phyloP scores from a whole-genome alignment of 2,113 vertebrate genomes.

The Python bivittatus region DNA sequence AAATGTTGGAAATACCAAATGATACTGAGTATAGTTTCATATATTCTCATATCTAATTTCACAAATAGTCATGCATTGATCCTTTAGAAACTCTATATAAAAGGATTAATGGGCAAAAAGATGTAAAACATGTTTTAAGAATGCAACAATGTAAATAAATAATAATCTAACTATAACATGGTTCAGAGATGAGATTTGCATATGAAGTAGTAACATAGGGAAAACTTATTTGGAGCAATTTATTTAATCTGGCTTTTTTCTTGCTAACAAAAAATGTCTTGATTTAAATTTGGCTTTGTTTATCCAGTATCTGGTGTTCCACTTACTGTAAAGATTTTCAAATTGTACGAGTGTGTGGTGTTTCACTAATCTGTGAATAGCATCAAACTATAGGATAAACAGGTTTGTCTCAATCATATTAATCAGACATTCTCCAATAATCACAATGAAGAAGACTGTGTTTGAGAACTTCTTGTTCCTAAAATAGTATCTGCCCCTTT shows the following conservation, averaged over 20 bases:
- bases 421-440: neutral
- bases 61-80: neutral
- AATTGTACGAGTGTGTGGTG: too few species aligned
- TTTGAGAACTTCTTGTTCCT: neutral
- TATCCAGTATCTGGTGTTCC: neutral
- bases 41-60: neutral
- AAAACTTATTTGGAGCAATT: neutral
- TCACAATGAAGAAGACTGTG: neutral
- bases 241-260: neutral
- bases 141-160: neutral
- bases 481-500: slow-evolving; percentile 8
- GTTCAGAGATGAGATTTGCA: neutral
- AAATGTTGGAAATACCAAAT: neutral
- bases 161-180: neutral
- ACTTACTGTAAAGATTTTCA: too few species aligned
- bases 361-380: too few species aligned
- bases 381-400: too few species aligned
- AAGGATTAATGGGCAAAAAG: neutral
- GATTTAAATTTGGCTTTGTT: neutral
- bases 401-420: neutral
- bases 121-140: neutral
- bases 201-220: neutral
- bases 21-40: neutral
- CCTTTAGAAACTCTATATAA: neutral
- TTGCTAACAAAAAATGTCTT: neutral